phyloP scores from a whole-genome alignment of 2,113 vertebrate species.

The Macrotus californicus region DNA sequence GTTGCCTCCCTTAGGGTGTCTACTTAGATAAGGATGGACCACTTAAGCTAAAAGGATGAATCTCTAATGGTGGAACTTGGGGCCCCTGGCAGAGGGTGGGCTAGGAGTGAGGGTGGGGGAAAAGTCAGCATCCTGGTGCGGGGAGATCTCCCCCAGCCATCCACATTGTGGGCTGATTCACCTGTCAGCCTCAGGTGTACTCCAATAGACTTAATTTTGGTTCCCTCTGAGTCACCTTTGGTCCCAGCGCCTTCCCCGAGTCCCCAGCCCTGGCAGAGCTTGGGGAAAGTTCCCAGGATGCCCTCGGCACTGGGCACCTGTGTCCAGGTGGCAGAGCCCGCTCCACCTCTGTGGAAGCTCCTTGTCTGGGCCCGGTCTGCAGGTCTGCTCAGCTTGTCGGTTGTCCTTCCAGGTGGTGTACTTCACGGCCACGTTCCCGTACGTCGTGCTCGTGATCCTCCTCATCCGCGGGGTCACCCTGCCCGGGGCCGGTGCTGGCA shows the following conservation, averaged over 20 bases:
- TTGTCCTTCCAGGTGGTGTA: slow-evolving; percentile 90
- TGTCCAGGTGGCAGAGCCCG: neutral
- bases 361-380: rapidly evolving
- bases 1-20: neutral
- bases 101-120: neutral
- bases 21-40: neutral
- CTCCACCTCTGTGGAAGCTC: rapidly evolving
- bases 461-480: slow-evolving; percentile 95
- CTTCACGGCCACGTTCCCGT: slow-evolving; percentile 97
- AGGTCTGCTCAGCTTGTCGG: neutral
- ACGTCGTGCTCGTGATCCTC: slow-evolving; percentile 96
- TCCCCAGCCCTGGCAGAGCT: neutral
- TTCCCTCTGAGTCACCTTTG: neutral
- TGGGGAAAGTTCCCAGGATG: neutral
- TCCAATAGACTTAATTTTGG: neutral
- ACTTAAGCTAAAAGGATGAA: neutral
- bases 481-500: slow-evolving; percentile 92
- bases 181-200: neutral
- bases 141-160: neutral
- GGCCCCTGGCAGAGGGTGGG: neutral
- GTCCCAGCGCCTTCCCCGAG: neutral
- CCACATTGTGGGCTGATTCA: neutral
- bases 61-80: neutral
- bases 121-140: neutral
- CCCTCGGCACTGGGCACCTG: rapidly evolving